Conservation (phyloP, 2,888 invertebrate species). For the Xanthorhoe spadicearia region DNA sequence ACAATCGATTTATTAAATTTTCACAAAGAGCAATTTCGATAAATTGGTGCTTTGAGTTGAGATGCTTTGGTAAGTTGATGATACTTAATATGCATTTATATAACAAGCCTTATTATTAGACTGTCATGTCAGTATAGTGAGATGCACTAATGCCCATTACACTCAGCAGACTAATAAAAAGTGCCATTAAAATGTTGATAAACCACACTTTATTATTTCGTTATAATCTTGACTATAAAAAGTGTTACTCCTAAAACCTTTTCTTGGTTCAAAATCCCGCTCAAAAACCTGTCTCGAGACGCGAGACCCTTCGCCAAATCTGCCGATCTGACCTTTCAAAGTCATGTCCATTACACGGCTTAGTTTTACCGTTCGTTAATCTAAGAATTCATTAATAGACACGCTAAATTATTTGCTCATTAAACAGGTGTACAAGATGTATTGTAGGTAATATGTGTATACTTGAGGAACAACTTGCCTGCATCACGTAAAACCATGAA, state of each 20-base stretch:
- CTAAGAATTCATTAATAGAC: constrained; percentile 10
- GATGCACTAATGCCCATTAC: neutral
- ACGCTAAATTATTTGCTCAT: neutral
- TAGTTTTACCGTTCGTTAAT: constrained; percentile 27
- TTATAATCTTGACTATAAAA: constrained; percentile 7
- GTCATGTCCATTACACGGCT: constrained; percentile 31
- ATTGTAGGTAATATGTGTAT: neutral
- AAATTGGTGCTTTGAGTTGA: too few relatives aligned
- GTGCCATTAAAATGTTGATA: neutral
- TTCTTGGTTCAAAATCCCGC: constrained; percentile 16
- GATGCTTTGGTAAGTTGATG: too few relatives aligned
- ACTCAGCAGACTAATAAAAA: neutral
- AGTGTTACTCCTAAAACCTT: neutral
- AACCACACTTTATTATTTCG: neutral
- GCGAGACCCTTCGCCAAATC: constrained; percentile 37
- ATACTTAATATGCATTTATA: neutral
- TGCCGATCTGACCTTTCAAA: constrained; percentile 42
- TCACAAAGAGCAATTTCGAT: too few relatives aligned
- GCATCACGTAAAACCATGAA: neutral
- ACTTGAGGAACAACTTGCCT: neutral
- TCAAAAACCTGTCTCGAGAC: constrained; percentile 34
- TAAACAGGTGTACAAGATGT: neutral
- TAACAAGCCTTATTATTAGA: neutral
- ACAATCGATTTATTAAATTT: too few relatives aligned
- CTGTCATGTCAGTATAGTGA: neutral